These are phyloP conservation scores for Cryptocheilus praepositus DNA, from an alignment of 2,888 invertebrate genomes.

Conservation along the genomic window DNA sequence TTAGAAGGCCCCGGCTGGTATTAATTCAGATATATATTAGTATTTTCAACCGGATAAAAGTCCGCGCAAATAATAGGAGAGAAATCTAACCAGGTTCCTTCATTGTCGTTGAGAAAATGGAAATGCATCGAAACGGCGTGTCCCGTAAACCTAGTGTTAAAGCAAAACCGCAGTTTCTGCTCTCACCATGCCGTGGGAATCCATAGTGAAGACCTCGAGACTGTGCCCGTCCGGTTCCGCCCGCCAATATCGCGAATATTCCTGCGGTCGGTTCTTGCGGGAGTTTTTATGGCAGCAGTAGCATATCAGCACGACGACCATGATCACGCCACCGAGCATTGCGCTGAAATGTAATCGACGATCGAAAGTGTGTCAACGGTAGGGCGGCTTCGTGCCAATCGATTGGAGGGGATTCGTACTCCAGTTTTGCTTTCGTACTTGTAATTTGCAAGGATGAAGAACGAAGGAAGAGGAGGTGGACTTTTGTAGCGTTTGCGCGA, in stretches of 20 bases:
- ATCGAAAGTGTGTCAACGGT: no score
- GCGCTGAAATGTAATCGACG: conserved; percentile 77
- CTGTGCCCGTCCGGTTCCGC: conserved; percentile 76
- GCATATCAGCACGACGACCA: conserved; percentile 86
- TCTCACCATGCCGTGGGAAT: conserved; percentile 73
- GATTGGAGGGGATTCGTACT: neutral
- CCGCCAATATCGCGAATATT: conserved; percentile 75
- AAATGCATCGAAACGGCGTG: no score
- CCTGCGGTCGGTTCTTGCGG: conserved; percentile 75
- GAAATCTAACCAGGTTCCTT: no score
- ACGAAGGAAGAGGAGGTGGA: neutral
- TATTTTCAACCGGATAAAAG: no score
- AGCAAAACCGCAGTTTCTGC: no score
- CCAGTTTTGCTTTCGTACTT: conserved; percentile 6
- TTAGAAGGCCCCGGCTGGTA: no score
- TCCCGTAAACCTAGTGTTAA: no score
- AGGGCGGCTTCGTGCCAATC: no score
- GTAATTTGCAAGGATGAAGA: neutral
- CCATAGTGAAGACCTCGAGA: conserved; percentile 78
- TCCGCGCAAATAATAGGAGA: no score
- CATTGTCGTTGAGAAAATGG: no score
- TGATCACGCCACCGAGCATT: conserved; percentile 86
- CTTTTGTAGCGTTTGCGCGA: no score
- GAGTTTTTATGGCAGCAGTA: conserved; percentile 82
- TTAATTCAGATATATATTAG: no score